These are phyloP conservation scores for Drosophila mimica DNA, from an alignment of 2,888 invertebrate species.

Conservation along the genomic window DNA sequence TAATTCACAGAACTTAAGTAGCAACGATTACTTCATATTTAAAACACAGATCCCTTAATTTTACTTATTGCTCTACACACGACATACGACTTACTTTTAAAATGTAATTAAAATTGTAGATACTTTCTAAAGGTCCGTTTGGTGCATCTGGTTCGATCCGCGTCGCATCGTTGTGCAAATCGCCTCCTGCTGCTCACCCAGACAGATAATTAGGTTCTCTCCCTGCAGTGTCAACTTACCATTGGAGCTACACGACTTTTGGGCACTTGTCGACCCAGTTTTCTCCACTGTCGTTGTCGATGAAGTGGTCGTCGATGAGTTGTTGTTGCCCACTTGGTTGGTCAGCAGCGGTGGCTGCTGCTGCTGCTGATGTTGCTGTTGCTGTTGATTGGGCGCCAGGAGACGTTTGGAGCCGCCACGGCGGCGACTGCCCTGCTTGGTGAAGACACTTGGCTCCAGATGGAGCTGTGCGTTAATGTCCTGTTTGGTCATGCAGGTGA, in stretches of 20 bases:
- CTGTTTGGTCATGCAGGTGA: constrained; percentile 93
- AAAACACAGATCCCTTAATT: constrained; percentile 20
- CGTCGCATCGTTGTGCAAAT: constrained; percentile 60
- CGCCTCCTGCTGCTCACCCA: constrained; percentile 62
- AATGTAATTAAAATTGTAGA: constrained; percentile 7
- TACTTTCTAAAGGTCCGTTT: constrained; percentile 63
- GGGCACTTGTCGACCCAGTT: constrained; percentile 59
- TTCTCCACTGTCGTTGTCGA: constrained; percentile 73
- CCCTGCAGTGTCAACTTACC: constrained; percentile 46
- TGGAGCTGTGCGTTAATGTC: constrained; percentile 94
- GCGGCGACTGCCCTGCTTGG: constrained; percentile 82
- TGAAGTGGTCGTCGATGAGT: constrained; percentile 74
- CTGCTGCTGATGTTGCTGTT: constrained; percentile 27
- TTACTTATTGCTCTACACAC: neutral
- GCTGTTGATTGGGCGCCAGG: constrained; percentile 41
- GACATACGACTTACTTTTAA: neutral
- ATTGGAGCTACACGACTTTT: constrained; percentile 67
- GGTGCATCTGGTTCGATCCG: constrained; percentile 57
- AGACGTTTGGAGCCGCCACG: constrained; percentile 75
- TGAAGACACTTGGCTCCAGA: constrained; percentile 94
- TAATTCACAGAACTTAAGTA: constrained; percentile 13
- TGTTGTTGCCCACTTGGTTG: constrained; percentile 70
- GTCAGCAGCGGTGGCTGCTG: constrained; percentile 43
- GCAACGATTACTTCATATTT: constrained; percentile 23
- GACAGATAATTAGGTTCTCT: constrained; percentile 66